Evolutionary conservation across 2,888 invertebrate genomes (phyloP), one percentile per base, ranked within the genome.

Genomic region (Zaprionus lineosus): DNA sequence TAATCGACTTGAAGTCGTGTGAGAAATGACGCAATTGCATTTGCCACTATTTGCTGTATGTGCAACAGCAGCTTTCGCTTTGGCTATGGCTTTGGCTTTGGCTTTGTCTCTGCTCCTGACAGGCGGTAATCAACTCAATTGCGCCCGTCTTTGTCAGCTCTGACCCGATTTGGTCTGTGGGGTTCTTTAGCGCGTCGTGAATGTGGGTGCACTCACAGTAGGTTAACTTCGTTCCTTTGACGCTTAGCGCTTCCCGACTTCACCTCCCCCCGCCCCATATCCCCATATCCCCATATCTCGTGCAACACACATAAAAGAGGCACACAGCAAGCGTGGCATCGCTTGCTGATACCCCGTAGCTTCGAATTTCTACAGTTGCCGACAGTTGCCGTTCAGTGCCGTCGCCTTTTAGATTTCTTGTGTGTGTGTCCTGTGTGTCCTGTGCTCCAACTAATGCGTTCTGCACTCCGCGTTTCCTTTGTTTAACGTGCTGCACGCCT

Each of bases 111-210:
- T 34, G 34, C n/a, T 52, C 28, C 43, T 41, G 28, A 37, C 59
- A 43, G 59, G 47, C 66, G 83, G 76, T 83, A 77, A 77, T 77
- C 83, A 77, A 77, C 83, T 77, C 72, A 72, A 75, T 72, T 68
- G 75, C 72, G 57, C 29, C 28, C 56, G 58, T 61, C 58, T 74
- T 73, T 61, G 43, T 39, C 56, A 40, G 12, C 60, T 65, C 57
- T 79, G 64, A 62, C 68, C 77, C 61, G 53, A 5, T 72, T 47
- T 24, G 47, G n/a, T n/a, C n/a, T n/a, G 5, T 3, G 15, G 1
- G 41, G 33, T 46, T 34, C 21, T 36, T 28, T 9, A 28, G 12
- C 26, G 52, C 18, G 33, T 24, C 43, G 59, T 51, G 41, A 56
- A 52, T 60, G 66, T 56, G 60, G 53, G 44, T 43, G 58, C 52